Conservation (phyloP, 2,113 vertebrate species). For the Taxidea taxus region DNA sequence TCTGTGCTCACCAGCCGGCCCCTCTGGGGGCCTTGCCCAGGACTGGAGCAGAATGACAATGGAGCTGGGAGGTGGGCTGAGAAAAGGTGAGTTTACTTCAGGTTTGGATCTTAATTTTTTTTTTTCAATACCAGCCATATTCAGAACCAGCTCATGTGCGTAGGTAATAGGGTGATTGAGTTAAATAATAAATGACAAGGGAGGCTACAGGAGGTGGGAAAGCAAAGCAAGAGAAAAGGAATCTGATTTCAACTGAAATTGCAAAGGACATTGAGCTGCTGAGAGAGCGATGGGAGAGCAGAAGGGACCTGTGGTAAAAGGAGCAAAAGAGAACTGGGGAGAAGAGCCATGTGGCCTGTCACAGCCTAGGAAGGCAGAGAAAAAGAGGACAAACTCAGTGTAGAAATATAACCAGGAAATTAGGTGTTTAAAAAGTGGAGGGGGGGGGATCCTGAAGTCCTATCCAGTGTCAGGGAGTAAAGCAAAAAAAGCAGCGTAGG, state of each 20-base stretch:
- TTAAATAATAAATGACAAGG: slow-evolving; percentile 73
- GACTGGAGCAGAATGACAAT: background rate
- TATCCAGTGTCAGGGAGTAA: background rate
- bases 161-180: slow-evolving; percentile 34
- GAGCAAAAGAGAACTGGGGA: background rate
- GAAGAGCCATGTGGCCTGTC: background rate
- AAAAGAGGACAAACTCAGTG: background rate
- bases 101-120: slow-evolving; percentile 29
- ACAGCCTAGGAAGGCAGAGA: background rate
- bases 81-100: background rate
- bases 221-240: slow-evolving; percentile 10
- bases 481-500: background rate
- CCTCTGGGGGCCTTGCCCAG: background rate
- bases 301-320: background rate
- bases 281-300: background rate
- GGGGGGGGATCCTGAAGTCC: background rate
- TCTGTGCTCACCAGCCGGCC: background rate
- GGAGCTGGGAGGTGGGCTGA: background rate
- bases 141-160: slow-evolving; percentile 43
- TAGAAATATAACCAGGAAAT: background rate
- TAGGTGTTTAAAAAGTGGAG: background rate
- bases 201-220: slow-evolving; percentile 21
- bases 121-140: background rate
- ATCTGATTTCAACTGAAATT: slow-evolving; percentile 58
- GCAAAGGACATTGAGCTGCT: slow-evolving; percentile 12